phyloP scores from a whole-genome alignment of 2,888 invertebrate genomes.

The Pocota personata region DNA sequence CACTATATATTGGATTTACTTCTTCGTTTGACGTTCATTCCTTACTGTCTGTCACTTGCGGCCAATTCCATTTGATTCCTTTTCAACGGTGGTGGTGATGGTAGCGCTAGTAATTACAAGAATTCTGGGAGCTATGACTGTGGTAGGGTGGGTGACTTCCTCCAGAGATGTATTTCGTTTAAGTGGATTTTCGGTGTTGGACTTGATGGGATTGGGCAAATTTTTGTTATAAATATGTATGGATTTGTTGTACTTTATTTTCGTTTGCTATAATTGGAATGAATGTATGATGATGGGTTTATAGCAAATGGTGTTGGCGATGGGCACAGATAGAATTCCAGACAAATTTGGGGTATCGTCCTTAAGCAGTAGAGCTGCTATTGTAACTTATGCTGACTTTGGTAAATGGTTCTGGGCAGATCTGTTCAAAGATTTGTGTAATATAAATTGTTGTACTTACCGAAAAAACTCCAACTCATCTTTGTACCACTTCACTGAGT shows the following conservation, averaged over 20 bases:
- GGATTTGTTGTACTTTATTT: constrained; percentile 19
- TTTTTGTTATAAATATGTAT: constrained; percentile 42
- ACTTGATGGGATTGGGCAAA: constrained; percentile 4
- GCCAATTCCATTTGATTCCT: constrained; percentile 39
- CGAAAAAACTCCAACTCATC: constrained; percentile 84
- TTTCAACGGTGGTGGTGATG: neutral
- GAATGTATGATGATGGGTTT: constrained; percentile 9
- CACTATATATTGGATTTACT: constrained; percentile 65
- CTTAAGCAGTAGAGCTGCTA: no score
- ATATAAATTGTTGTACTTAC: constrained; percentile 77
- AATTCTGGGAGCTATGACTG: neutral
- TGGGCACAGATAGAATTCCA: neutral
- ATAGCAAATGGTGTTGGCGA: neutral
- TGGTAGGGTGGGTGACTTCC: neutral
- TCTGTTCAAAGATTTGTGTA: neutral
- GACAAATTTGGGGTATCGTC: neutral
- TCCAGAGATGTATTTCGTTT: neutral
- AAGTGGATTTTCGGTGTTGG: constrained; percentile 9
- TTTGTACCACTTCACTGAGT: constrained; percentile 84
- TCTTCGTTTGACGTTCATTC: constrained; percentile 52
- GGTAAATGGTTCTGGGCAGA: no score
- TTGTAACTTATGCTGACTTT: no score
- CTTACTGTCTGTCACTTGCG: constrained; percentile 34
- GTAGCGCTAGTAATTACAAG: constrained; percentile 34
- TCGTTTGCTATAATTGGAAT: constrained; percentile 6